Conservation (phyloP, 2,888 invertebrate species). For the Trachelus iudaicus region DNA sequence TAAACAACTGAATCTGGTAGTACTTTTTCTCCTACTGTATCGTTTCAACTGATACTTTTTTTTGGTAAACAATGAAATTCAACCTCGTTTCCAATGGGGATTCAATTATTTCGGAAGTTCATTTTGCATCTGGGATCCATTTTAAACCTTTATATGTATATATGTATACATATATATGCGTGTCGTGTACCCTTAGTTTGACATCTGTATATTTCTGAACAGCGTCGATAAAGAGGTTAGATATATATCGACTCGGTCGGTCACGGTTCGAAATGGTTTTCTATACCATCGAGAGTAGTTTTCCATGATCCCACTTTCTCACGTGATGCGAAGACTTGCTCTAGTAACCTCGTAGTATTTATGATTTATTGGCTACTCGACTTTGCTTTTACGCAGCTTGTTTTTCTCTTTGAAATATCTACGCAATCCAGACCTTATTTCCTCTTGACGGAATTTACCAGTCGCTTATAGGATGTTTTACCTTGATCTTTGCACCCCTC, state of each 20-base stretch:
- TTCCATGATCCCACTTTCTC: neutral
- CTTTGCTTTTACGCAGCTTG: neutral
- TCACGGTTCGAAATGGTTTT: neutral
- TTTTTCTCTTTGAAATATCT: neutral
- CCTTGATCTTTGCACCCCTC: too few relatives aligned
- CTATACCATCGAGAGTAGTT: neutral
- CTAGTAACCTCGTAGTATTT: constrained; percentile 12
- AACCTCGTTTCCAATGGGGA: neutral
- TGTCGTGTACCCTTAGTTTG: neutral
- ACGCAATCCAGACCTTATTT: neutral
- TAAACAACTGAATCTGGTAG: neutral
- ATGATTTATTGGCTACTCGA: constrained; percentile 8
- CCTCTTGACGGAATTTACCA: too few relatives aligned
- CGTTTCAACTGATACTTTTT: neutral
- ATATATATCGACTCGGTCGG: neutral
- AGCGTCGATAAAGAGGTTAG: neutral
- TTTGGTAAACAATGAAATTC: neutral
- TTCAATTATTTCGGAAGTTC: neutral
- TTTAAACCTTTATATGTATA: neutral
- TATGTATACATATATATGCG: too few relatives aligned
- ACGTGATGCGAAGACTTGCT: too few relatives aligned
- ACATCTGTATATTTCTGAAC: neutral
- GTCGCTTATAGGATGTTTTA: too few relatives aligned
- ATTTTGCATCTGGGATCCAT: neutral
- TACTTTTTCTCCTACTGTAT: neutral